Evolutionary conservation across 2,113 vertebrate species (phyloP), one percentile per base, ranked within the genome.

Genomic region (human): DNA sequence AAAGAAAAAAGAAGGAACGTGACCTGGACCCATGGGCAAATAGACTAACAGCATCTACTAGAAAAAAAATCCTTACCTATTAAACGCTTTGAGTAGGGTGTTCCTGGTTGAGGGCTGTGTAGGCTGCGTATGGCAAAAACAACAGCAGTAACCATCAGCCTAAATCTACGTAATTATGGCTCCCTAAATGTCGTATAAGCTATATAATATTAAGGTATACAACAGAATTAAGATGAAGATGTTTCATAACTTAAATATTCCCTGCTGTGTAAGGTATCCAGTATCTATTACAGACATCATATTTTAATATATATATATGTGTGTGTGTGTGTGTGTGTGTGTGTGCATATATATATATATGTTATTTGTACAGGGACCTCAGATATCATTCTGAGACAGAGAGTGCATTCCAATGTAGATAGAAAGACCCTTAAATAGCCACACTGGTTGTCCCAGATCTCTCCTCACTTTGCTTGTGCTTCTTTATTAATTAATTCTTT

Each of bases 301-400:
- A n/a, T 52, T 40, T 5, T 27, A 12, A 57, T 6, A 30, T 17
- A 23, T 89, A 9, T 61, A 55, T 48, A 22, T 18, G 6, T 18
- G 52, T 20, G 52, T 55, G 52, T 20, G 18, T 20, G 17, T 20
- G 52, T 52, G 4, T 52, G 50, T n/a, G n/a, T n/a, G n/a, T n/a
- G n/a, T n/a, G n/a, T n/a, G n/a, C n/a, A n/a, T n/a, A 0, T 23
- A 0, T 23, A 23, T 23, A 11, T 4, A n/a, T 13, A 32, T 89
- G 13, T 61, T 82, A 48, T 43, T 25, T 7, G 73, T 52, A 43
- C 12, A 70, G 8, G 80, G 6, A n/a, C 5, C 0, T 61, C 8
- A 50, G 17, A 17, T 18, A 6, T 70, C 90, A 55, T 70, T 88
- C 8, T 88, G 43, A 81, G 32, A 66, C 0, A 48, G 30, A 86